Percentiles rank a stretch among this genome's conserved stretches.
phyloP scores from a whole-genome alignment of 1,140 invertebrate species.

The Trachymyrmex septentrionalis region DNA sequence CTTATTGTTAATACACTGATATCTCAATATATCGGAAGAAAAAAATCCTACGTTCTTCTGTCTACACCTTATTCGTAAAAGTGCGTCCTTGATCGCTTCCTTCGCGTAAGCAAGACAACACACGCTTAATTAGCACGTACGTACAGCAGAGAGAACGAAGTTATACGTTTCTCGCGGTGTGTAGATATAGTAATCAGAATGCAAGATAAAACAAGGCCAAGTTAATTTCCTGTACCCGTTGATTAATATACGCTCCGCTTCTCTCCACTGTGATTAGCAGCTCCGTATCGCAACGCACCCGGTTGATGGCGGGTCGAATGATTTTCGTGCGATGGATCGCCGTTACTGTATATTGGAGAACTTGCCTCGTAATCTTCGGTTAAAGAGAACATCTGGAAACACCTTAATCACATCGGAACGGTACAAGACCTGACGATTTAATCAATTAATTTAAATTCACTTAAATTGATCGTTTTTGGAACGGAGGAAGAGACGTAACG shows the following conservation, averaged over 20 bases:
- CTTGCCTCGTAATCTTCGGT: not conserved
- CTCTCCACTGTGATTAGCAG: conserved; percentile 42
- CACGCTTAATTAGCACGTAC: conserved; percentile 69
- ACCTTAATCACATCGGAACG: conserved; percentile 7
- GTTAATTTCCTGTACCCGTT: conserved; percentile 74
- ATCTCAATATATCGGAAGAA: not conserved
- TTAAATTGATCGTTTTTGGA: conserved; percentile 10
- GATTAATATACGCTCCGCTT: conserved; percentile 53
- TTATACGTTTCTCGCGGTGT: conserved; percentile 65
- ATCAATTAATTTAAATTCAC: not conserved
- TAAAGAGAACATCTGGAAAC: conserved; percentile 21
- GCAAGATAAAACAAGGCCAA: conserved; percentile 76
- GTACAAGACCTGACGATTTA: not conserved
- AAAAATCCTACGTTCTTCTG: conserved; percentile 3
- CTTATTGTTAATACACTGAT: conserved; percentile 1
- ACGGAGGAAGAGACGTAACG: not conserved
- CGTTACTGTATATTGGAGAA: not conserved
- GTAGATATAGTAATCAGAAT: conserved; percentile 72
- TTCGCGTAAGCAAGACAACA: conserved; percentile 59
- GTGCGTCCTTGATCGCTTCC: conserved; percentile 74
- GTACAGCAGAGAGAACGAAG: conserved; percentile 37
- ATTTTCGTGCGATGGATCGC: conserved; percentile 15
- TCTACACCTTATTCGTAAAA: conserved; percentile 66
- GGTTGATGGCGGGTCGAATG: conserved; percentile 17
- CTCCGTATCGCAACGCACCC: conserved; percentile 33